Percentiles rank a stretch among this genome's conserved stretches.
phyloP scores from a whole-genome alignment of 64 coral and sea anemone genomes.

The Montipora sp. region DNA sequence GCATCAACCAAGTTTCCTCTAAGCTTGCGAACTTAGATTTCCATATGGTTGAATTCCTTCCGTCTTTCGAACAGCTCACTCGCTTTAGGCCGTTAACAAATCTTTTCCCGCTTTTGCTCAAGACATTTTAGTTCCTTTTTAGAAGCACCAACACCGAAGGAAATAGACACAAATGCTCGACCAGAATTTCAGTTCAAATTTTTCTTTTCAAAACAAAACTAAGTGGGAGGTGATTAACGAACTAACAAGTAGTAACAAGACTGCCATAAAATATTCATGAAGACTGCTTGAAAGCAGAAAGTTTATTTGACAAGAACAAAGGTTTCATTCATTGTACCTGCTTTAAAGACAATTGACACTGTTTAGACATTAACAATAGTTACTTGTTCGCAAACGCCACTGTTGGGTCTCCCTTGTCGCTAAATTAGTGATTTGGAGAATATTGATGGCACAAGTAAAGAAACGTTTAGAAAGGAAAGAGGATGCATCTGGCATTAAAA shows the following conservation, averaged over 20 bases:
- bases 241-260: not conserved
- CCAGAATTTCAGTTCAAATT: not conserved
- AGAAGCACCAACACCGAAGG: not conserved
- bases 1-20: not conserved
- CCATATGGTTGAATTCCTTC: no score
- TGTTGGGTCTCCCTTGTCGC: no score
- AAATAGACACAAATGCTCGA: not conserved
- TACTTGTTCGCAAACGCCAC: no score
- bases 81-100: not conserved
- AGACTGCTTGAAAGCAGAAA: not conserved
- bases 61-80: not conserved
- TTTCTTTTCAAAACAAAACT: not conserved
- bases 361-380: no score
- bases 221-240: not conserved
- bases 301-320: conserved; percentile 31
- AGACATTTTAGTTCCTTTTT: not conserved
- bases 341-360: not conserved
- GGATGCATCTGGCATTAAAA: no score
- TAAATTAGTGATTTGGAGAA: no score
- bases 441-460: no score
- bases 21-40: not conserved
- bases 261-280: conserved; percentile 49
- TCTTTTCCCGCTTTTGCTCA: not conserved
- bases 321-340: conserved; percentile 12
- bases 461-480: no score